Conservation (phyloP, 2,888 invertebrate genomes). For the Rhingia campestris region DNA sequence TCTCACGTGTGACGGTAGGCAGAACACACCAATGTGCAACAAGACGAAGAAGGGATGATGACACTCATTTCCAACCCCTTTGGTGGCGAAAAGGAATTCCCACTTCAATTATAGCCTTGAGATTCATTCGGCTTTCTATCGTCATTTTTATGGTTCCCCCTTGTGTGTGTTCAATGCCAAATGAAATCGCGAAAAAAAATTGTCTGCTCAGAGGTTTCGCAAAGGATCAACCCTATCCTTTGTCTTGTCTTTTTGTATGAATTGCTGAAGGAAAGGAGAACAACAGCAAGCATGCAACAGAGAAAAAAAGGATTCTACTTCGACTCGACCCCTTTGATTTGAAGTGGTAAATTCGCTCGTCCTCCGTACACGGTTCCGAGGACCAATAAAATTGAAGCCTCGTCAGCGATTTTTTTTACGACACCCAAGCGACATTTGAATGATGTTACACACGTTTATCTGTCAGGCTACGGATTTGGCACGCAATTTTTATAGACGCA, state of each 20-base stretch:
- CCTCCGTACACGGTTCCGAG: conserved; percentile 55
- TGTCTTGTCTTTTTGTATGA: conserved; percentile 49
- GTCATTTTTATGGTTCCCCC: conserved; percentile 54
- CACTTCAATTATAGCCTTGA: conserved; percentile 70
- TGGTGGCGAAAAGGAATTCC: conserved; percentile 56
- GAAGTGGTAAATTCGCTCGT: conserved; percentile 12
- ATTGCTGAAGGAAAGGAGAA: conserved; percentile 8
- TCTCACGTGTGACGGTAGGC: conserved; percentile 28
- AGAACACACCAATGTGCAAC: neutral
- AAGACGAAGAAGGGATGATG: conserved; percentile 27
- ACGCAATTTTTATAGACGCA: conserved; percentile 24
- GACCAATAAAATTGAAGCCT: conserved; percentile 72
- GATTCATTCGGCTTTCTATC: conserved; percentile 48
- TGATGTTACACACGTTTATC: conserved; percentile 63
- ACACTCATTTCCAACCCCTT: conserved; percentile 27
- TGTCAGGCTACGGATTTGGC: conserved; percentile 38
- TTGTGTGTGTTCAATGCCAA: conserved; percentile 43
- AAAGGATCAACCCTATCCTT: conserved; percentile 56
- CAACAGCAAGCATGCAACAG: neutral
- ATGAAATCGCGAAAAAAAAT: conserved; percentile 70
- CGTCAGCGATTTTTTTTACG: conserved; percentile 73
- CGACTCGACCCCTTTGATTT: conserved; percentile 69
- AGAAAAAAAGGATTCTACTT: conserved; percentile 61
- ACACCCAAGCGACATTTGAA: conserved; percentile 66
- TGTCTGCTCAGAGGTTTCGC: conserved; percentile 62